Evolutionary conservation across 2,888 invertebrate species (phyloP).

Genomic region (Limnephilus auricula): DNA sequence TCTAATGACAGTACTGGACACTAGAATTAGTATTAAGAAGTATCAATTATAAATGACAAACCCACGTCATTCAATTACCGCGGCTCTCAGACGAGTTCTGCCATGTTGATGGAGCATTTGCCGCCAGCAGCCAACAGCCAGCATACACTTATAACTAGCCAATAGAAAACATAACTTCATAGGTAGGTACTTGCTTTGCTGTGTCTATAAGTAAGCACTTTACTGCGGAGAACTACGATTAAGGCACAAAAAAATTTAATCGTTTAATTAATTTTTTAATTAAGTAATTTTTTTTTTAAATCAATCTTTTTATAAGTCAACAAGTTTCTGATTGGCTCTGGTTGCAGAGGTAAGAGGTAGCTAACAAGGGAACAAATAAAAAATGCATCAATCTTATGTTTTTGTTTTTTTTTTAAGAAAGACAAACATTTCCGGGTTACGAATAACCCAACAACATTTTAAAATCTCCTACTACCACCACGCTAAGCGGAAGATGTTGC

Average conservation of each 20-base stretch:
- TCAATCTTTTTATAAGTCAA: background rate
- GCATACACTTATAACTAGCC: background rate
- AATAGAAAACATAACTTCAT: background rate
- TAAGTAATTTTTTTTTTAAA: too few species aligned
- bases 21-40: background rate
- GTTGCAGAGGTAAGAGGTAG: too few species aligned
- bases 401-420: too few species aligned
- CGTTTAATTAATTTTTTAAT: too few species aligned
- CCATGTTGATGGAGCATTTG: conserved; percentile 7
- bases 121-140: conserved; percentile 6
- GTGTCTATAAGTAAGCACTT: background rate
- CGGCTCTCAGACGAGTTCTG: background rate
- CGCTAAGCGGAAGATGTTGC: too few species aligned
- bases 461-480: too few species aligned
- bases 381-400: too few species aligned
- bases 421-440: too few species aligned
- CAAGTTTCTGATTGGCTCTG: background rate
- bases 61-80: background rate
- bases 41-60: background rate
- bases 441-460: too few species aligned
- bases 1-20: background rate
- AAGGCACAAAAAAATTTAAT: background rate
- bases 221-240: background rate
- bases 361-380: too few species aligned
- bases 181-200: background rate